phyloP scores from a whole-genome alignment of 1,140 invertebrate genomes.

The Drosophila murphyi region DNA sequence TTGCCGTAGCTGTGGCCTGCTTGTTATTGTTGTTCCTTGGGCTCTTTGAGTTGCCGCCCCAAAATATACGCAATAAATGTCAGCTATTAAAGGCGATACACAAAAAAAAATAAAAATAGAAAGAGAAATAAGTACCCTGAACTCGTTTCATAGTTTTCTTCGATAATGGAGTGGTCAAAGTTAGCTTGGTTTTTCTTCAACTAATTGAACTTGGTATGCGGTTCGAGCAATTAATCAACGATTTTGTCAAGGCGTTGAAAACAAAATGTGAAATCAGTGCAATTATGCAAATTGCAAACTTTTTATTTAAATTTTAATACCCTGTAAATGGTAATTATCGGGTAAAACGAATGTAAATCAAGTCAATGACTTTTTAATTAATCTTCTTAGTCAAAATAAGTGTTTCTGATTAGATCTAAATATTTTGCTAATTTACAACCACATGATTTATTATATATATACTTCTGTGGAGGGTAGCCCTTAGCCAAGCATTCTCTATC shows the following conservation, averaged over 20 bases:
- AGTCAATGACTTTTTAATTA: no score
- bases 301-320: constrained; percentile 33
- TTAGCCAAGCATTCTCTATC: background rate
- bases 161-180: constrained; percentile 42
- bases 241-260: constrained; percentile 64
- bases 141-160: constrained; percentile 47
- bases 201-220: constrained; percentile 62
- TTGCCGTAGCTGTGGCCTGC: constrained; percentile 9
- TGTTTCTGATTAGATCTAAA: no score
- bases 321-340: background rate
- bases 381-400: no score
- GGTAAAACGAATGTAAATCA: no score
- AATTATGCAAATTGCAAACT: constrained; percentile 75
- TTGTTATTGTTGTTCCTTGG: constrained; percentile 44
- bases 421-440: no score
- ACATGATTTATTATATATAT: no score
- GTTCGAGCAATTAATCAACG: constrained; percentile 75
- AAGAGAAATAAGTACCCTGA: background rate
- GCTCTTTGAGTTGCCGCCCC: constrained; percentile 31
- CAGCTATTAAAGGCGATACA: constrained; percentile 45
- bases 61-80: constrained; percentile 47
- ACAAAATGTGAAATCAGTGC: constrained; percentile 64
- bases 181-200: constrained; percentile 14
- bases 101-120: constrained; percentile 11
- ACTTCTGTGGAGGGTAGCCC: background rate